phyloP scores from a whole-genome alignment of 2,113 vertebrate genomes.

The Leucosticte australis region DNA sequence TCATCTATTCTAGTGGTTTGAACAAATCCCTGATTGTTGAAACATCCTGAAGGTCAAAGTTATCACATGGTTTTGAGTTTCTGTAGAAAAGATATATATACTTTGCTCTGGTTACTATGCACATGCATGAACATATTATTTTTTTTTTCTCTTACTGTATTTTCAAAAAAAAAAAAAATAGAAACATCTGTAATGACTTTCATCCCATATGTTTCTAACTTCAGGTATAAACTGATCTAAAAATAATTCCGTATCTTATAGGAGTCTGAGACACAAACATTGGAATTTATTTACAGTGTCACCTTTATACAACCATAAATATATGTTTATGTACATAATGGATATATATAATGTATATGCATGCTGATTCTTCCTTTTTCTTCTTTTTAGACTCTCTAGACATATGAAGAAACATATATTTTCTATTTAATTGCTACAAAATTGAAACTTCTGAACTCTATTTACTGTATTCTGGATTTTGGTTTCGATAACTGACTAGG shows the following conservation, averaged over 20 bases:
- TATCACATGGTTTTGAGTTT: background rate
- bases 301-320: background rate
- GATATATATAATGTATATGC: background rate
- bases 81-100: background rate
- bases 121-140: background rate
- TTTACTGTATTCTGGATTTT: background rate
- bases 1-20: background rate
- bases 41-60: background rate
- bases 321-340: background rate
- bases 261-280: background rate
- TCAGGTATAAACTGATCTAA: background rate
- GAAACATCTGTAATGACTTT: background rate
- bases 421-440: background rate
- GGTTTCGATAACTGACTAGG: background rate
- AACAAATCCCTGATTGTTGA: background rate
- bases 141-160: background rate
- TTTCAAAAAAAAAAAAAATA: background rate
- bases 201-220: background rate
- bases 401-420: background rate
- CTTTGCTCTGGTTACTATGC: accelerated
- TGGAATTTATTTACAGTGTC: background rate
- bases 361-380: background rate
- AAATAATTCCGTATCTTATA: background rate
- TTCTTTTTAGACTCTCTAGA: background rate
- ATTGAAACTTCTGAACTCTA: background rate